Evolutionary conservation across 2,888 invertebrate species (phyloP), one percentile per base, ranked within the genome.

Genomic region (Platycheirus albimanus): DNA sequence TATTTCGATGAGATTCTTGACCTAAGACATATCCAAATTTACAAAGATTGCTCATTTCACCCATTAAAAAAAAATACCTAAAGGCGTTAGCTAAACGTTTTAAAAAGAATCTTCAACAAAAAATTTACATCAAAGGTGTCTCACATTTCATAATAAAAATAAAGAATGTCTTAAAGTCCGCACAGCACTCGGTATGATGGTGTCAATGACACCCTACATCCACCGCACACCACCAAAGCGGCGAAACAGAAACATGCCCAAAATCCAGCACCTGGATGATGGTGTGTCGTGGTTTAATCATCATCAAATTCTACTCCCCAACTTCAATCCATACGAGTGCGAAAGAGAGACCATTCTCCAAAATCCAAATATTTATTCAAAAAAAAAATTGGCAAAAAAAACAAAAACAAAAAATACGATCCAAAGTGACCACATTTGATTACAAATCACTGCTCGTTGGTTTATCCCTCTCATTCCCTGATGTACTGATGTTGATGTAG

Each of bases 181-280:
- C 51, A 51, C 51, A n/a, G n/a, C n/a, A n/a, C n/a, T n/a, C 24
- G 6, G 3, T 3, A 24, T 24, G 24, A 24, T 24, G 41, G 54
- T 49, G 83, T 83, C 83, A 83, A 83, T 83, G 83, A 83, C 83
- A 78, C 64, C 72, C 83, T 63, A 70, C 41, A 51, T 8, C 30
- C n/a, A 6, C 17, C 24, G 43, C 43, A 61, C 51, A 63, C 15
- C 61, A 66, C 49, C 63, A 47, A 71, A 66, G 43, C 70, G 52
- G n/a, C n/a, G n/a, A n/a, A n/a, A n/a, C n/a, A n/a, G n/a, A 76
- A 64, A 1, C 13, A 61, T 28, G 3, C 24, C 41, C 20, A 8
- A 7, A 38, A 38, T 28, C 2, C 38, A 47, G 3, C 63, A 63
- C 63, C 63, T 63, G 47, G 45, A 5, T 33, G 0, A 13, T 24